phyloP scores from a whole-genome alignment of 2,113 vertebrate species.

The Muntiacus muntjak region DNA sequence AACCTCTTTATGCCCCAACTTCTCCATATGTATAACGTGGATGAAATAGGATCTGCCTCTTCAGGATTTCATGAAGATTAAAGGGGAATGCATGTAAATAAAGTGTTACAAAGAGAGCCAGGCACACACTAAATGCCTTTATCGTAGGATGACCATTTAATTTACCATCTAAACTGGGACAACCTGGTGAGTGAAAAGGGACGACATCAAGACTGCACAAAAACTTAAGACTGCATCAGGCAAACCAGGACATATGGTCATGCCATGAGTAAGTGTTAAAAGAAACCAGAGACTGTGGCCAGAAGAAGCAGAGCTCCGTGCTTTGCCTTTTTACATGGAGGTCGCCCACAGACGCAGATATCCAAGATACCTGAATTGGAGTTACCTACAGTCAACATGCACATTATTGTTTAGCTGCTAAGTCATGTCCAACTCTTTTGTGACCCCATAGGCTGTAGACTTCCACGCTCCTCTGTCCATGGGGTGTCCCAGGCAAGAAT shows the following conservation, averaged over 20 bases:
- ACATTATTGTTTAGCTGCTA: neutral
- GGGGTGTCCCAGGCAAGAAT: neutral
- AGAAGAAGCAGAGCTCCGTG: neutral
- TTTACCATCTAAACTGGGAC: neutral
- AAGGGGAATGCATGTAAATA: neutral
- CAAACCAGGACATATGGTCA: neutral
- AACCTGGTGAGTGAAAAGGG: neutral
- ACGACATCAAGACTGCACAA: neutral
- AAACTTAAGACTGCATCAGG: neutral
- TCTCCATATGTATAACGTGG: neutral
- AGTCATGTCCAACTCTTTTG: neutral
- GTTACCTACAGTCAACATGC: neutral
- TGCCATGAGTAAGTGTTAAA: neutral
- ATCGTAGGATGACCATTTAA: neutral
- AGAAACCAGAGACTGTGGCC: neutral
- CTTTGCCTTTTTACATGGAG: neutral
- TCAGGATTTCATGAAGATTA: neutral
- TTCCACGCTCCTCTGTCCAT: neutral
- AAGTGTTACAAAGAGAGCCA: neutral
- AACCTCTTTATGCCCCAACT: neutral
- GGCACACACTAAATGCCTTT: neutral
- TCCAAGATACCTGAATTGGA: neutral
- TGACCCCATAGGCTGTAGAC: neutral
- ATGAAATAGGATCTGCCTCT: neutral
- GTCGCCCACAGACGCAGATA: neutral